Evolutionary conservation across 2,113 vertebrate species (phyloP).

Genomic region (Odontophorus gujanensis): DNA sequence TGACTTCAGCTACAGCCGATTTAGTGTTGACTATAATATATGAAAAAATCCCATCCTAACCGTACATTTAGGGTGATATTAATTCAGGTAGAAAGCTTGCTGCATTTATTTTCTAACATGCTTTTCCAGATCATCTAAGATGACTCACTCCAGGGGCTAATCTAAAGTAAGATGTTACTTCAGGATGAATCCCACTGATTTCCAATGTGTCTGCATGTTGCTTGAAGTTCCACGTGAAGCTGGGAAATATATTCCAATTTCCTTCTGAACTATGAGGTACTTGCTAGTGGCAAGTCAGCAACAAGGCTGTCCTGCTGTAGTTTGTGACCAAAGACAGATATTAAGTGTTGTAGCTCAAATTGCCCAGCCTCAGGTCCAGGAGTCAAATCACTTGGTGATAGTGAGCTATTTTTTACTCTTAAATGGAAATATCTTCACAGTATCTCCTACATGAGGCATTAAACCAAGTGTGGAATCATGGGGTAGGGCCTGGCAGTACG

Average conservation of each 20-base stretch:
- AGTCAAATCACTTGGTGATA: not conserved
- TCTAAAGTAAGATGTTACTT: not conserved
- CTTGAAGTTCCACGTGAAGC: not conserved
- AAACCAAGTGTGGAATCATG: fast-evolving
- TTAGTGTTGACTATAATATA: not conserved
- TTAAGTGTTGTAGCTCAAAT: fast-evolving
- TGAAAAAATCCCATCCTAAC: not conserved
- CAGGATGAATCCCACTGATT: not conserved
- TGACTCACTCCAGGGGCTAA: not conserved
- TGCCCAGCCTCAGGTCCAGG: not conserved
- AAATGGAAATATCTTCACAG: not conserved
- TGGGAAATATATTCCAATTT: not conserved
- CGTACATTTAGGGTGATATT: not conserved
- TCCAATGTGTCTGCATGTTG: not conserved
- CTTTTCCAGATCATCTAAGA: not conserved
- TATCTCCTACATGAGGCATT: fast-evolving
- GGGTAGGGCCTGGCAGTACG: not conserved
- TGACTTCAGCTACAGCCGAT: not conserved
- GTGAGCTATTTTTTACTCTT: not conserved
- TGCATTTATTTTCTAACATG: not conserved
- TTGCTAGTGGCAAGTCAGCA: not conserved
- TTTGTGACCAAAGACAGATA: not conserved
- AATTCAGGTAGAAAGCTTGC: not conserved
- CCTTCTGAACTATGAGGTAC: not conserved
- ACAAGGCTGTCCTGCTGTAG: not conserved